Evolutionary conservation across 2,888 invertebrate species (phyloP).

Genomic region (Cylloceria caligata): DNA sequence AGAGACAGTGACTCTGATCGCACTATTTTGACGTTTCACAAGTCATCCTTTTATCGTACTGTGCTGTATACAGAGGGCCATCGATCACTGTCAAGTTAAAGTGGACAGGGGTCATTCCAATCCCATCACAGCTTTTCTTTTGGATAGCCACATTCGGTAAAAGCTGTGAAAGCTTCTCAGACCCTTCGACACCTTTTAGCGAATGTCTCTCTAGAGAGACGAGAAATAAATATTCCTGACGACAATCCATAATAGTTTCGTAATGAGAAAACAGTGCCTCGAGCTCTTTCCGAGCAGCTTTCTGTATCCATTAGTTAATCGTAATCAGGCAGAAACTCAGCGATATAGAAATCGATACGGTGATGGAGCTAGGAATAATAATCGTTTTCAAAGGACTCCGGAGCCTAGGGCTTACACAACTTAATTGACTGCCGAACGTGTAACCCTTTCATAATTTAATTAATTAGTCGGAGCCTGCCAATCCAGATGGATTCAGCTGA

Average conservation of each 20-base stretch:
- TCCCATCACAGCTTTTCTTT: constrained; percentile 3
- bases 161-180: constrained; percentile 27
- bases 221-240: constrained; percentile 6
- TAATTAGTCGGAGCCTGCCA: constrained; percentile 8
- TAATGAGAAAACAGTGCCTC: not conserved
- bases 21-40: constrained; percentile 9
- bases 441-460: constrained; percentile 10
- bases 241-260: not conserved
- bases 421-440: constrained; percentile 50
- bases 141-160: not conserved
- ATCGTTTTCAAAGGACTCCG: constrained; percentile 22
- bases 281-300: not conserved
- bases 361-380: constrained; percentile 38
- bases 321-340: not conserved
- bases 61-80: not conserved
- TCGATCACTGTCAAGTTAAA: constrained; percentile 29
- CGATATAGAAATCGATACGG: constrained; percentile 39
- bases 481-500: not conserved
- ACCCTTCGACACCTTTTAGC: constrained; percentile 20
- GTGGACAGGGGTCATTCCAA: constrained; percentile 24
- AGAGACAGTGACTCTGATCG: not conserved
- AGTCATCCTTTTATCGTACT: constrained; percentile 10
- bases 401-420: constrained; percentile 1
- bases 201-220: not conserved
- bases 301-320: constrained; percentile 43